Evolutionary conservation across 2,888 invertebrate species (phyloP).

Genomic region (Luperina nickerlii): DNA sequence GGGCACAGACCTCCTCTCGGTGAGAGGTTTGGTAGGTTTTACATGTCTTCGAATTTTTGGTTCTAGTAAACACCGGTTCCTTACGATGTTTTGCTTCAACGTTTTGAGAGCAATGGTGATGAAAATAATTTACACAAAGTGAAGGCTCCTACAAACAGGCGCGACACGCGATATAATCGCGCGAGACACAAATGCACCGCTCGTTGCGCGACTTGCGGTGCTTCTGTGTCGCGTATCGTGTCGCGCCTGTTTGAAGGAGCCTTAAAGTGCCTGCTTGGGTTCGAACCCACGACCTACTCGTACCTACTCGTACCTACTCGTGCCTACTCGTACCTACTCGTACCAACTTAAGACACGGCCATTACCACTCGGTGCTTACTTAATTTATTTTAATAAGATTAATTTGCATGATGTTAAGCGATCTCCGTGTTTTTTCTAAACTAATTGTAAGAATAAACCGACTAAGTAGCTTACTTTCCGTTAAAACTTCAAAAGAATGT

Average conservation of each 20-base stretch:
- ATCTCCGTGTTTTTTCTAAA: constrained; percentile 36
- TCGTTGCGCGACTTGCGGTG: too few relatives aligned
- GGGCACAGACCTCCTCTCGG: too few relatives aligned
- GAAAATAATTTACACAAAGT: background rate
- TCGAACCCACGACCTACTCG: background rate
- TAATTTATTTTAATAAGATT: constrained; percentile 2
- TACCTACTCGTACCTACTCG: too few relatives aligned
- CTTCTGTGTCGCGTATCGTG: too few relatives aligned
- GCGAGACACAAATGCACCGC: too few relatives aligned
- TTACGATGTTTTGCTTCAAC: background rate
- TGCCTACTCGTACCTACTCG: too few relatives aligned
- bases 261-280: background rate
- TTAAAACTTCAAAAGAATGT: constrained; percentile 41
- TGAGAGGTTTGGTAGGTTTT: too few relatives aligned
- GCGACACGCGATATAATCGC: too few relatives aligned
- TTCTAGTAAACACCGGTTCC: background rate
- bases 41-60: background rate
- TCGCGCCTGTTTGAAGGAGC: too few relatives aligned
- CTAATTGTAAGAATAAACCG: constrained; percentile 13
- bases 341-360: background rate
- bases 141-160: too few relatives aligned
- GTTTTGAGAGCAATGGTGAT: background rate
- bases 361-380: background rate
- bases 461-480: constrained; percentile 19
- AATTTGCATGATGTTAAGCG: constrained; percentile 27